Base-by-base conservation (phyloP, 1,140 invertebrate species). In the Heliconius eleuchia region DNA sequence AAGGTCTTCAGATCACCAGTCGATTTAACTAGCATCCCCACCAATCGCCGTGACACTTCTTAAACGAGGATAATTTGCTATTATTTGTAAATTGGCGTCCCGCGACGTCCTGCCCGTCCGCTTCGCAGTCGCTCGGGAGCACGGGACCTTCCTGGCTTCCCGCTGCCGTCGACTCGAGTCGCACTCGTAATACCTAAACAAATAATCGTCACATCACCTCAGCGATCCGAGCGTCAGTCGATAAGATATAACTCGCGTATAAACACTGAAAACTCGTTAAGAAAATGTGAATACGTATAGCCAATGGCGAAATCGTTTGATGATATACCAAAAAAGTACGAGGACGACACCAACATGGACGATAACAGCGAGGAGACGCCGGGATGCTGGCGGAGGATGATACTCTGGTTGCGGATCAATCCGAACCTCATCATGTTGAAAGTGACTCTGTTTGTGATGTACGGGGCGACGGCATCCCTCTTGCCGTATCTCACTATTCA, bases 401-500 rank as follows among this genome's bases (percentile, higher is more conserved):
- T 95, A 78, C 79, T 88, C 19, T 88, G 85, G 85, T 55, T 95
- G 83, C 92, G 95, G 77, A 96, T 97, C 81, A 97, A 97, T 93
- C 96, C 96, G 74, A 97, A 97, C 91, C 91, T 97, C 76, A 95
- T 97, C 83, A 97, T 97, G 95, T 95, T 98, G 80, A 98, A 98
- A 95, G 95, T 97, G 82, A 97, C 97, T 60, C 92, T 97, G 9
- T 97, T 98, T 91, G 96, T 97, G 85, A 97, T 97, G 95, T 97
- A 97, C 89, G 97, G 97, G 93, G 97, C 97, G 37, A 97, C 97
- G 66, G 96, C 97, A 73, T 97, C 97, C 23, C 94, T 98, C 66
- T 88, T 98, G 71, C 97, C 98, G 0, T 98, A 98, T 89, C 92
- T 98, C 80, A 97, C 97, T 1, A 97, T 98, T 79, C 98, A 98